phyloP scores from a whole-genome alignment of 2,113 vertebrate species.

The Oophaga pumilio region DNA sequence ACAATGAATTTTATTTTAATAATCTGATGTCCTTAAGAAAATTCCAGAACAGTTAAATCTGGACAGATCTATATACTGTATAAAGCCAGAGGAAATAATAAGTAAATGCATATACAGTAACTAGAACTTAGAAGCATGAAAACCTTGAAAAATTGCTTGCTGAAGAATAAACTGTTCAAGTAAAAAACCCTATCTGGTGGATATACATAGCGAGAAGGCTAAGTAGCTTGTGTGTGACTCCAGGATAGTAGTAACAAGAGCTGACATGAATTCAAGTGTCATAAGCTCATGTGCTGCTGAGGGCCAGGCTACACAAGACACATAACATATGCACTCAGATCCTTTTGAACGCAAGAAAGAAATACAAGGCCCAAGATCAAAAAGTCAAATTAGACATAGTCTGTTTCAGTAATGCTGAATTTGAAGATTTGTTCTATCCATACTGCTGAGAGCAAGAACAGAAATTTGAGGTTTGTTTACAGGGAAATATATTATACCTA shows the following conservation, averaged over 20 bases:
- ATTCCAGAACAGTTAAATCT: too few relatives aligned
- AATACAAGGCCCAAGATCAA: slow-evolving; percentile 15
- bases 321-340: slow-evolving; percentile 39
- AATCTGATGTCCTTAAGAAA: too few relatives aligned
- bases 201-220: neutral
- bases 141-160: neutral
- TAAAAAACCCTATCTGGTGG: neutral
- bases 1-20: too few relatives aligned
- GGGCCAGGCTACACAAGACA: slow-evolving; percentile 13
- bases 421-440: neutral
- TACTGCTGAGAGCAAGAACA: neutral
- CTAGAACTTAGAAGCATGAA: neutral
- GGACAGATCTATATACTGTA: neutral
- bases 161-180: neutral
- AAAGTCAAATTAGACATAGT: neutral
- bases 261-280: slow-evolving; percentile 15
- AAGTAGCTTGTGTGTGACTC: slow-evolving; percentile 16
- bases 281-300: slow-evolving; percentile 28
- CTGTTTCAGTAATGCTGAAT: neutral
- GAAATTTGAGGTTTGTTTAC: neutral
- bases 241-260: slow-evolving; percentile 24
- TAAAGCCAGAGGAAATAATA: neutral
- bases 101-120: neutral
- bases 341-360: neutral
- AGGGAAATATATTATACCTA: neutral